Evolutionary conservation across 2,797 vertebrate genomes (phyloP), one percentile per base, ranked within the genome.

Genomic region (Triplophysa yarkandensis): DNA sequence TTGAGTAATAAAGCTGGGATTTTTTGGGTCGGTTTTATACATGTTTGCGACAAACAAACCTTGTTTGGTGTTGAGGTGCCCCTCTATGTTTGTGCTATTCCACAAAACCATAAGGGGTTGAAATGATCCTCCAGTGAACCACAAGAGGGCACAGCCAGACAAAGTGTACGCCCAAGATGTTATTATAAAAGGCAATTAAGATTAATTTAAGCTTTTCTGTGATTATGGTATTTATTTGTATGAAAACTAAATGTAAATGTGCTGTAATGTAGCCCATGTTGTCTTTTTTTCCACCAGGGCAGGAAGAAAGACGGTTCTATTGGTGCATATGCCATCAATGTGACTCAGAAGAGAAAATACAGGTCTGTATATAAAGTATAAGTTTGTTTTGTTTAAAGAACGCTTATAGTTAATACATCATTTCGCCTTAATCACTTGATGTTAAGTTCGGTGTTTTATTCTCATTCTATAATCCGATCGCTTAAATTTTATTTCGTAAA

Each of bases 331-430:
- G 96, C 96, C 48, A 85, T 96, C 84, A 99, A 98, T 0, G 94
- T 96, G 73, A 93, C 93, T 21, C 95, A 97, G 91, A 98, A 98
- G 88, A 93, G 96, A 81, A 99, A 99, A 75, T 98, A 98, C 93
- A 97, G 97, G 96, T 98, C 78, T 0, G 86, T 82, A 32, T 46
- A 39, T 21, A 27, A 5, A 19, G 21, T 46, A 11, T 61, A 8
- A 50, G 17, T 52, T 0, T 25, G 64, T 41, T 17, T 27, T 41
- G 13, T 54, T 55, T 16, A 28, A 16, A 21, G 19, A 16, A 27
- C 16, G 1, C 1, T 11, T 25, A 8, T 1, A 17, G 4, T 58
- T 64, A 1, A 36, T 62, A 25, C 39, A 44, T 44, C 19, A 27
- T 17, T 9, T 62, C 2, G 58, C 9, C 11, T 4, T 5, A 19